Base-by-base conservation (phyloP, 2,113 vertebrate genomes). In the Forbesichthys papilliferus region DNA sequence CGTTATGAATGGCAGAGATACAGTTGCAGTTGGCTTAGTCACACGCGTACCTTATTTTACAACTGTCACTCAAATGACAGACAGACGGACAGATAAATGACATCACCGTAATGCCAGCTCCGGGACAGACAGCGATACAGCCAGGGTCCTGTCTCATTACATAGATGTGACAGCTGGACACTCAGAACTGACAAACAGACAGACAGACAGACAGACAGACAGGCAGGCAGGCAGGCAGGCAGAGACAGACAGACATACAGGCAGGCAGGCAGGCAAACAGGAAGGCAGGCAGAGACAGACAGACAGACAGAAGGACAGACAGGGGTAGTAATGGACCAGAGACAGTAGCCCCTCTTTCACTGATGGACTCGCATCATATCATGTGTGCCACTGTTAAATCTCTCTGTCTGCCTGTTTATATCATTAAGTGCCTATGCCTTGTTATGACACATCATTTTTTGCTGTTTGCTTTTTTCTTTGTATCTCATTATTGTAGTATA, bases 81-180 rank as follows among this genome's bases (percentile, higher is more conserved):
- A 68, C 66, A 58, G 80, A 46, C 49, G 13, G 63, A 51, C 48
- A 27, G 42, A 48, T 13, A 18, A 78, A 77, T 90, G 89, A 89
- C 86, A 88, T 90, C 86, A 88, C 42, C 69, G 58, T 78, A 81
- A 73, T 79, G 75, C 66, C 52, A 81, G 75, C 80, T 55, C 2
- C 9, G 66, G 54, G 76, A 67, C 80, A 52, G 80, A 82, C 78
- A 72, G 66, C 36, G 78, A 84, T 81, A 72, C 72, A 55, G 69
- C 71, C 4, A 9, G 49, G 49, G 3, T 42, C 74, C 33, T 74
- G 49, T 77, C 76, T 69, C 59, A 57, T 82, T 77, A 83, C 78
- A 71, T 42, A 73, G 65, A 65, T 34, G 61, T 73, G 83, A 83
- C 84, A 86, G 83, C 83, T 72, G 78, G 80, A 83, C 67, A 52